These are phyloP conservation scores for Pituophis catenifer DNA, from an alignment of 2,113 vertebrate species.

Conservation along the genomic window DNA sequence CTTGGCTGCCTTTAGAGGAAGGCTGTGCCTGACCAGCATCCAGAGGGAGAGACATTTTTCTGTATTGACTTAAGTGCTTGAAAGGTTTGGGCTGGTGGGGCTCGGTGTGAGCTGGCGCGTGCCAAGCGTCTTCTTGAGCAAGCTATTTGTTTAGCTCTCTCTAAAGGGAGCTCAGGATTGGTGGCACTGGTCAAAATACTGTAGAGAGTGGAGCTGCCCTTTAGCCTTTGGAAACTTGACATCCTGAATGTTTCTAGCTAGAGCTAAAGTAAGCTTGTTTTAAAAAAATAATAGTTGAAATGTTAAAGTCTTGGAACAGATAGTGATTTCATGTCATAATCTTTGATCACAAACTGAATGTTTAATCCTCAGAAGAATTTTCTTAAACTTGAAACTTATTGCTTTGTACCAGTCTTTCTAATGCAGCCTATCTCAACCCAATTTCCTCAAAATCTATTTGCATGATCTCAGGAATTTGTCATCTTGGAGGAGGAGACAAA, in stretches of 20 bases:
- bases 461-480: background rate
- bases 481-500: background rate
- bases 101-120: accelerated
- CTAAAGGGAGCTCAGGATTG: background rate
- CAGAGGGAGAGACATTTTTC: background rate
- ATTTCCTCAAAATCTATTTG: background rate
- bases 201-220: background rate
- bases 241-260: background rate
- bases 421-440: background rate
- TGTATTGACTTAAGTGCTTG: constrained; percentile 9
- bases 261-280: background rate
- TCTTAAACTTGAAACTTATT: background rate
- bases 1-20: background rate
- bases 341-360: background rate
- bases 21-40: background rate
- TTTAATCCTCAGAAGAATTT: background rate
- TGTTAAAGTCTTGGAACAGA: background rate
- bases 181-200: background rate
- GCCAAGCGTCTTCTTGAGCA: background rate
- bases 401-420: background rate
- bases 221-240: background rate
- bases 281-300: background rate
- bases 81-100: constrained; percentile 1
- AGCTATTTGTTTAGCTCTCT: background rate
- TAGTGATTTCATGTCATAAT: background rate